Conservation (phyloP, 2,888 invertebrate species). For the Caenorhabditis sp. region DNA sequence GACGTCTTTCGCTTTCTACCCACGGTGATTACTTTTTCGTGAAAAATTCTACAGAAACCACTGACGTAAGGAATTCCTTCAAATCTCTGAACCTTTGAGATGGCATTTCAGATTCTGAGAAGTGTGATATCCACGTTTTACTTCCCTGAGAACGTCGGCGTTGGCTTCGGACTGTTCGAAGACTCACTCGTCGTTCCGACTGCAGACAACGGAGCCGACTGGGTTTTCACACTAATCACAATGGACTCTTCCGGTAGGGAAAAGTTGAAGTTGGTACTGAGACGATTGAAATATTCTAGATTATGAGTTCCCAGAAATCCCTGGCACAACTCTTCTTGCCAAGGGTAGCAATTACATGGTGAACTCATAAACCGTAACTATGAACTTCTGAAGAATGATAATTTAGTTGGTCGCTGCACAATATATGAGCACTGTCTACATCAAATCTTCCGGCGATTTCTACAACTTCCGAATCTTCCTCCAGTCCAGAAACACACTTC, state of each 20-base stretch:
- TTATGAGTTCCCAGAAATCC: constrained; percentile 3
- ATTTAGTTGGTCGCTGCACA: constrained; percentile 17
- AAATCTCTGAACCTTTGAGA: background rate
- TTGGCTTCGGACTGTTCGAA: constrained; percentile 4
- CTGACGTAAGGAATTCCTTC: background rate
- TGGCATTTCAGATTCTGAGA: constrained; percentile 22
- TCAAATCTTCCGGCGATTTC: background rate
- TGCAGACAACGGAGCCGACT: constrained; percentile 6
- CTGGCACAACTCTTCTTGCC: background rate
- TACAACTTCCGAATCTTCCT: constrained; percentile 37
- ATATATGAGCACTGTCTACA: background rate
- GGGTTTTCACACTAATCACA: constrained; percentile 22
- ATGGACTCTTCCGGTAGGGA: background rate
- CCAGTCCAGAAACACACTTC: constrained; percentile 33
- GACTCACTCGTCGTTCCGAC: background rate
- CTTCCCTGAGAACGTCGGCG: constrained; percentile 35
- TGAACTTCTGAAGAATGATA: background rate
- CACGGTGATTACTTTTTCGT: constrained; percentile 35
- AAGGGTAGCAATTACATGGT: constrained; percentile 25
- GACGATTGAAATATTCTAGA: no score
- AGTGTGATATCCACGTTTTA: constrained; percentile 18
- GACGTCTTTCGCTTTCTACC: constrained; percentile 29
- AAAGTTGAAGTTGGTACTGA: no score
- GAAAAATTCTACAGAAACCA: constrained; percentile 4
- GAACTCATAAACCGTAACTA: background rate